These are phyloP conservation scores for Drosophila nr. fundita DNA, from an alignment of 2,888 invertebrate genomes.

Conservation along the genomic window DNA sequence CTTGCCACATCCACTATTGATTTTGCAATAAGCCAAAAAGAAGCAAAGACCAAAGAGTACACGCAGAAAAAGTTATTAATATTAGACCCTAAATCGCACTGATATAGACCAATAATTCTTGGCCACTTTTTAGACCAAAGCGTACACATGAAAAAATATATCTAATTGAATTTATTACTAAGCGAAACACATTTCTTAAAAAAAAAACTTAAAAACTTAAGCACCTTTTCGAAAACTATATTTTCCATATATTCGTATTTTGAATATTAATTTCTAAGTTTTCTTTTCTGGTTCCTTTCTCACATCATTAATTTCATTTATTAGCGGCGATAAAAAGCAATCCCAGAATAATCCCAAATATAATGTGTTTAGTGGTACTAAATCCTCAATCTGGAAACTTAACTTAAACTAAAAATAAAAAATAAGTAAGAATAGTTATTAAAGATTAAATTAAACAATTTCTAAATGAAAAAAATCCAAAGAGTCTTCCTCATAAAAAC, in stretches of 20 bases:
- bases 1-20: conserved; percentile 47
- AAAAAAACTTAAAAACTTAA: not conserved
- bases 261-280: not conserved
- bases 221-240: not conserved
- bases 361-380: not conserved
- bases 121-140: not conserved
- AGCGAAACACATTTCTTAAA: not conserved
- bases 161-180: not conserved
- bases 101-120: not conserved
- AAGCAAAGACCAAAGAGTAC: not conserved
- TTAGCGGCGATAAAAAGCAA: not conserved
- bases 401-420: not conserved
- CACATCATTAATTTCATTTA: not conserved
- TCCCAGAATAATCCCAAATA: not conserved
- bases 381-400: not conserved
- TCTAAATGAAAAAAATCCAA: not conserved
- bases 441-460: no score
- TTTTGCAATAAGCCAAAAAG: conserved; percentile 50
- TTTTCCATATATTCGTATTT: not conserved
- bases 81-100: not conserved
- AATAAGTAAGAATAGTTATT: not conserved
- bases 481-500: not conserved
- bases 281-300: not conserved
- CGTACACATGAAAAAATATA: not conserved
- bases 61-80: not conserved